These are phyloP conservation scores for Drosophila antonietae DNA, from an alignment of 2,888 invertebrate species.

Conservation along the genomic window DNA sequence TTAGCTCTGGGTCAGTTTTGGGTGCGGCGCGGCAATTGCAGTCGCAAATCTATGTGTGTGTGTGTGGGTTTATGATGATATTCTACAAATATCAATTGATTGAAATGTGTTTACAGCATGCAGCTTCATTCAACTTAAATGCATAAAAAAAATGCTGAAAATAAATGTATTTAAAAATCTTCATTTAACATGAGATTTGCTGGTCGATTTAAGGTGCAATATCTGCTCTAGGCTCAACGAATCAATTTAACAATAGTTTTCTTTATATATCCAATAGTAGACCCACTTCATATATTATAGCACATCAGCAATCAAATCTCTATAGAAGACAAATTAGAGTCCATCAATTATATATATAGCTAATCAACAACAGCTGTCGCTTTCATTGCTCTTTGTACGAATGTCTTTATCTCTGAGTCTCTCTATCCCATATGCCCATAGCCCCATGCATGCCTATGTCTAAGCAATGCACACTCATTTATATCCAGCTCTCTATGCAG, in stretches of 20 bases:
- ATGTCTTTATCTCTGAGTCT: background rate
- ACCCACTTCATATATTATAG: background rate
- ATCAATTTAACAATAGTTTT: background rate
- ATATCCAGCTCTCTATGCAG: background rate
- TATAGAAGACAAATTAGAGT: background rate
- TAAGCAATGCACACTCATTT: background rate
- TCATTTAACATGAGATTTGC: too few species aligned
- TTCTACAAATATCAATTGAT: conserved; percentile 23
- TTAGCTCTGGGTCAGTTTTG: conserved; percentile 49
- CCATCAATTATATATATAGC: background rate
- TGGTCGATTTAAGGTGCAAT: background rate
- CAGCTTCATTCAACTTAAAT: background rate
- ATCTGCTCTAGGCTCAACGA: too few species aligned
- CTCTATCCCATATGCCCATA: background rate
- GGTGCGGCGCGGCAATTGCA: conserved; percentile 42
- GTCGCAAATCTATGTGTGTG: conserved; percentile 6
- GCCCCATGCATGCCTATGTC: background rate
- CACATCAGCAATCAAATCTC: background rate
- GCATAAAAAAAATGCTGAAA: background rate
- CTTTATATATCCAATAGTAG: background rate
- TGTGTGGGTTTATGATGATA: conserved; percentile 14
- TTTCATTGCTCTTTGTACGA: background rate
- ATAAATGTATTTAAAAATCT: background rate
- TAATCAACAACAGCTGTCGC: background rate
- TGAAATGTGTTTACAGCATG: conserved; percentile 14